Base-by-base conservation (phyloP, 2,888 invertebrate species). In the Eupeodes luniger region DNA sequence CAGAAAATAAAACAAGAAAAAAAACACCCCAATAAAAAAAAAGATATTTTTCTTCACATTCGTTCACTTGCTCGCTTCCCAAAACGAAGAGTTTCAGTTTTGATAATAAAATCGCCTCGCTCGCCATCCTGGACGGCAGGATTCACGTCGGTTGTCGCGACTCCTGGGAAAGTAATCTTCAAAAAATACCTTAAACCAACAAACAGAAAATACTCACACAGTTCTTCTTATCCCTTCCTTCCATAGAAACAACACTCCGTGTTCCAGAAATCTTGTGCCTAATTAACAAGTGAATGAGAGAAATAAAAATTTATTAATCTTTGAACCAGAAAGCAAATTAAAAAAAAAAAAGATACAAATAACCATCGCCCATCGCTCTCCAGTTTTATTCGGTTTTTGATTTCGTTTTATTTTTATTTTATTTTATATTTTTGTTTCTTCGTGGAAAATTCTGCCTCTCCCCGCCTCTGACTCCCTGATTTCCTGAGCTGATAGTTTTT, bases 11-110 rank as follows among this genome's bases (percentile, higher is more conserved):
- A 55, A 77, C 40, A 77, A 34, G 12, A 47, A 81, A 49, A 69
- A 69, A 51, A 61, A 81, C 72, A 81, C 70, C 36, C 36, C 34
- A 66, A 74, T 49, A 77, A 79, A 62, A 67, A 62, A 67, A 79
- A 75, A 75, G 40, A 44, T 70, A 34, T 59, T 70, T 62, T 80
- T 59, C 87, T 53, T 76, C 86, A 82, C 81, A 77, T 64, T 85
- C 83, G 81, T 87, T 87, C 53, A 80, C 40, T 80, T 87, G 80
- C 80, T 81, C 64, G 80, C 72, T 59, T 83, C 83, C 83, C 70
- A 62, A 87, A 87, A 87, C 40, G 9, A 40, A 83, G 83, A 80
- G 83, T 2, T 27, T 27, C 83, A 83, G 80, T 87, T 83, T 87
- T 83, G 59, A 83, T 76, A 69, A 72, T 81, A 87, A 67, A 27